Percentiles rank a stretch among this genome's conserved stretches.
Evolutionary conservation across 2,113 vertebrate species (phyloP).

Genomic region (Junco hyemalis): DNA sequence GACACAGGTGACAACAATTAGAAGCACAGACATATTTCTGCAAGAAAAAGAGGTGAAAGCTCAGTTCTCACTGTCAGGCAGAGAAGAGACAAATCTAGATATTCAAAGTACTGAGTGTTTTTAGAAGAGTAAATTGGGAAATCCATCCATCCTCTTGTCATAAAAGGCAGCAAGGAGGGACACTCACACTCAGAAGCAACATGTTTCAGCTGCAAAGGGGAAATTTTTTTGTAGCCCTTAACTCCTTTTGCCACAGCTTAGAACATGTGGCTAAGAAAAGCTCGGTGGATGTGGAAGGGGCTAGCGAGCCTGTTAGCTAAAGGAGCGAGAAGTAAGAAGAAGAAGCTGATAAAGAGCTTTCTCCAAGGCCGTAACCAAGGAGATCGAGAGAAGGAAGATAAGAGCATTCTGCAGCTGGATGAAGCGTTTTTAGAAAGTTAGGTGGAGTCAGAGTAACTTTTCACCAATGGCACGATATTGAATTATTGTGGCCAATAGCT

Average conservation of each 20-base stretch:
- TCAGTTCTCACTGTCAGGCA: neutral
- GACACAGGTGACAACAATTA: neutral
- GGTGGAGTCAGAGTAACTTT: no score
- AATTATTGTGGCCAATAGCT: no score
- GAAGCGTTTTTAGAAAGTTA: no score
- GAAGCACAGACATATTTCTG: neutral
- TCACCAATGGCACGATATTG: no score
- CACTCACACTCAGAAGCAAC: neutral
- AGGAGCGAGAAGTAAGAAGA: no score
- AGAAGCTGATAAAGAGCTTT: no score
- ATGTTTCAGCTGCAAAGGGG: neutral
- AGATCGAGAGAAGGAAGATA: no score
- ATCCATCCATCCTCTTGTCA: neutral
- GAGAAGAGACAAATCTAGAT: neutral
- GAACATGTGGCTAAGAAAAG: neutral
- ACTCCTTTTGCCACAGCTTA: neutral
- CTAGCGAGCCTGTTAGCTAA: no score
- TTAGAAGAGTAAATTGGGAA: neutral
- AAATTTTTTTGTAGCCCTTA: neutral
- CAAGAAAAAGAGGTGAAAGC: neutral
- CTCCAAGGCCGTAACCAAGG: no score
- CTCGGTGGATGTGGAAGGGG: no score
- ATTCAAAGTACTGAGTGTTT: neutral
- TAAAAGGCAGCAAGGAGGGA: neutral
- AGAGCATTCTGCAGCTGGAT: no score